Percentiles rank a stretch among this genome's conserved stretches.
Conservation (phyloP, 2,797 vertebrate genomes). For the Argentina silus region DNA sequence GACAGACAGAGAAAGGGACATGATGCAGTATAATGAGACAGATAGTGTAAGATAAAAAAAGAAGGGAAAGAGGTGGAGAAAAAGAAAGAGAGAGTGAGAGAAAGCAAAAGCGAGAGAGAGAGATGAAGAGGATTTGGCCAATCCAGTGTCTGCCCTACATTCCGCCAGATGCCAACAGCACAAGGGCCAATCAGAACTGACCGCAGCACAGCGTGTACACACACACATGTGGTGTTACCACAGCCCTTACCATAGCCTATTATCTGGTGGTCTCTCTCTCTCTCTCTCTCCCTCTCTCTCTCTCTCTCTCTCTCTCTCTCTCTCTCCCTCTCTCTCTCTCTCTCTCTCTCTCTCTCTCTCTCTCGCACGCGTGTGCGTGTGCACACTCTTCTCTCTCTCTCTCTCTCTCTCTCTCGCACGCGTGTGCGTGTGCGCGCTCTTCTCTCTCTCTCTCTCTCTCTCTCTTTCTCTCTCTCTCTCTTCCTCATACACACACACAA, state of each 20-base stretch:
- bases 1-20: not conserved
- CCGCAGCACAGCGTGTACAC: not conserved
- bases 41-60: not conserved
- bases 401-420: too few relatives aligned
- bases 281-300: too few relatives aligned
- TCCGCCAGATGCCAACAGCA: not conserved
- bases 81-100: conserved; percentile 1
- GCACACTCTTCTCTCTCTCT: too few relatives aligned
- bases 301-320: too few relatives aligned
- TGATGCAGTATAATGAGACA: not conserved
- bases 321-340: too few relatives aligned
- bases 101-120: not conserved
- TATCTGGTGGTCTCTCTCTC: too few relatives aligned
- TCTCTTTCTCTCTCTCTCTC: not conserved
- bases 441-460: too few relatives aligned
- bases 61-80: not conserved
- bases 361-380: too few relatives aligned
- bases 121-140: not conserved
- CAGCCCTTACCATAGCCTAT: too few relatives aligned
- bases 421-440: too few relatives aligned
- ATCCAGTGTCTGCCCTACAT: conserved; percentile 24
- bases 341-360: too few relatives aligned
- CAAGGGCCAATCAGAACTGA: not conserved
- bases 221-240: not conserved
- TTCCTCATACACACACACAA: not conserved